Evolutionary conservation across 2,888 invertebrate genomes (phyloP).

Genomic region (Agrochola litura): DNA sequence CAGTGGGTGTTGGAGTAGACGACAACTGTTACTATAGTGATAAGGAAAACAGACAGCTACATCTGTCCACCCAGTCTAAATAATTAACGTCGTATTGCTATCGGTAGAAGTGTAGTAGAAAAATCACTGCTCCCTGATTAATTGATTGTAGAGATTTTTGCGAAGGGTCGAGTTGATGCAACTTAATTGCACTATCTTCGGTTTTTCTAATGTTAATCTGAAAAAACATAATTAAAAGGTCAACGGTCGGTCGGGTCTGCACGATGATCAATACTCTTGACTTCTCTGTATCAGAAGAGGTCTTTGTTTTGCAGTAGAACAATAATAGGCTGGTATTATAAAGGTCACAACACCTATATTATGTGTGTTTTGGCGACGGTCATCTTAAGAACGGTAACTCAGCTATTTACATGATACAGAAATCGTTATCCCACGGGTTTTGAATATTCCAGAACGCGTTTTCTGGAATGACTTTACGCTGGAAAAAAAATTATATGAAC

Average conservation of each 20-base stretch:
- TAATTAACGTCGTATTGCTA: constrained; percentile 16
- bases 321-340: neutral
- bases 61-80: constrained; percentile 14
- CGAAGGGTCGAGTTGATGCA: too few species aligned
- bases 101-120: neutral
- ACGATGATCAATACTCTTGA: neutral
- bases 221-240: neutral
- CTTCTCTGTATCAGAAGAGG: neutral
- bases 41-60: constrained; percentile 20
- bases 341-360: neutral
- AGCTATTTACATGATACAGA: neutral
- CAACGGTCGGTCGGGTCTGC: neutral
- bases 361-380: neutral
- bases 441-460: constrained; percentile 26
- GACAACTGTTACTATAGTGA: constrained; percentile 19
- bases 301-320: neutral
- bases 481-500: too few species aligned
- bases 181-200: neutral
- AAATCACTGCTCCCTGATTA: constrained; percentile 18
- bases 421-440: neutral
- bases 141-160: neutral
- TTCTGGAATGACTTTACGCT: neutral
- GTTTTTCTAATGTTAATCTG: neutral
- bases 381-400: neutral
- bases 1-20: constrained; percentile 40